Evolutionary conservation across 1,140 invertebrate species (phyloP).

Genomic region (Meloidogyne hapla): DNA sequence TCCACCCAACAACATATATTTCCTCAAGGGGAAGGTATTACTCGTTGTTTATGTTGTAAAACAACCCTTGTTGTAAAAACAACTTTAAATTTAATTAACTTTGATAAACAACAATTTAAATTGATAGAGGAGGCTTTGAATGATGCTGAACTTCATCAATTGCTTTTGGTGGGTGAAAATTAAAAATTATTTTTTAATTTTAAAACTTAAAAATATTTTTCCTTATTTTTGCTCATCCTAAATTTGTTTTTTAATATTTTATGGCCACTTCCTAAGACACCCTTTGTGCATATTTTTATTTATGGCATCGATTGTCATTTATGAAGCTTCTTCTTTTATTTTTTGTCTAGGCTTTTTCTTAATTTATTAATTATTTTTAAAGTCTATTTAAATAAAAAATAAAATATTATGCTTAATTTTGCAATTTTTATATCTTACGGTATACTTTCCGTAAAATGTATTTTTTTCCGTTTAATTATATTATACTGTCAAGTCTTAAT

Average conservation of each 20-base stretch:
- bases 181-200: background rate
- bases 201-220: background rate
- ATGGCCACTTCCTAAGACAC: slow-evolving; percentile 8
- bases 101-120: background rate
- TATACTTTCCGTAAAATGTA: too few relatives aligned
- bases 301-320: too few relatives aligned
- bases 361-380: too few relatives aligned
- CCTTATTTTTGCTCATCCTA: slow-evolving; percentile 4
- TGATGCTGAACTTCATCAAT: slow-evolving; percentile 35
- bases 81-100: background rate
- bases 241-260: slow-evolving; percentile 2
- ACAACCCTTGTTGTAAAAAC: slow-evolving; percentile 12
- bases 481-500: too few relatives aligned
- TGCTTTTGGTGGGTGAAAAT: slow-evolving; percentile 44
- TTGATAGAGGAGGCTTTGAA: slow-evolving; percentile 40
- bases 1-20: background rate
- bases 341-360: background rate
- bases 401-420: too few relatives aligned
- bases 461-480: too few relatives aligned
- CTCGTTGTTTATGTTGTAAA: slow-evolving; percentile 27
- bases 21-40: slow-evolving; percentile 46
- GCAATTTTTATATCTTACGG: too few relatives aligned
- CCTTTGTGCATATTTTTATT: too few relatives aligned
- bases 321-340: background rate
- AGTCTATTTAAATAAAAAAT: too few relatives aligned